Conservation (phyloP, 1,140 invertebrate genomes). For the Dinoponera quadriceps region DNA sequence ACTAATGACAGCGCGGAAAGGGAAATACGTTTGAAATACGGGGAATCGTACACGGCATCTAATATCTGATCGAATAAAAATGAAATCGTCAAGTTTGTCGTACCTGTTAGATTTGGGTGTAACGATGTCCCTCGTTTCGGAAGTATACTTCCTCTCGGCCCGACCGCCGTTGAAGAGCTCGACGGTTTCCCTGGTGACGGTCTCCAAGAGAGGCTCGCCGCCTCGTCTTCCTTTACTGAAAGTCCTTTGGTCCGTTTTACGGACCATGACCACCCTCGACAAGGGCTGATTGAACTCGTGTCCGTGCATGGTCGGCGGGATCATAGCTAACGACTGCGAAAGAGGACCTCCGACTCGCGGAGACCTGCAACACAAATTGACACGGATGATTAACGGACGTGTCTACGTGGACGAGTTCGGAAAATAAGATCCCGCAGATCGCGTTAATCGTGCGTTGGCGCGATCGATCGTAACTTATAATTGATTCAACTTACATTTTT, state of each 20-base stretch:
- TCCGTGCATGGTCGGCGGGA: constrained; percentile 86
- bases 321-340: constrained; percentile 84
- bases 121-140: constrained; percentile 86
- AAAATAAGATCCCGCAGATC: not conserved
- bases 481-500: too few relatives aligned
- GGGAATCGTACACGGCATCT: too few relatives aligned
- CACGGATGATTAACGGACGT: constrained; percentile 15
- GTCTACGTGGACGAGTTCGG: not conserved
- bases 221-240: constrained; percentile 84
- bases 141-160: constrained; percentile 87
- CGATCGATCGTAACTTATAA: too few relatives aligned
- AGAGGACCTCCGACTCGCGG: constrained; percentile 84
- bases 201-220: constrained; percentile 85
- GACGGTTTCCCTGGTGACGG: constrained; percentile 87
- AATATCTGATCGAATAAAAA: too few relatives aligned
- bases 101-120: constrained; percentile 85
- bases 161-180: constrained; percentile 87
- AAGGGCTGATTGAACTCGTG: constrained; percentile 87
- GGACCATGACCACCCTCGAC: constrained; percentile 88
- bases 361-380: constrained; percentile 75
- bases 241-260: constrained; percentile 88
- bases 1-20: too few relatives aligned
- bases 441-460: not conserved
- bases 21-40: not conserved
- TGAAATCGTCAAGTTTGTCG: constrained; percentile 37